These are phyloP conservation scores for Pentalonia nigronervosa DNA, from an alignment of 1,140 invertebrate species.

Conservation along the genomic window DNA sequence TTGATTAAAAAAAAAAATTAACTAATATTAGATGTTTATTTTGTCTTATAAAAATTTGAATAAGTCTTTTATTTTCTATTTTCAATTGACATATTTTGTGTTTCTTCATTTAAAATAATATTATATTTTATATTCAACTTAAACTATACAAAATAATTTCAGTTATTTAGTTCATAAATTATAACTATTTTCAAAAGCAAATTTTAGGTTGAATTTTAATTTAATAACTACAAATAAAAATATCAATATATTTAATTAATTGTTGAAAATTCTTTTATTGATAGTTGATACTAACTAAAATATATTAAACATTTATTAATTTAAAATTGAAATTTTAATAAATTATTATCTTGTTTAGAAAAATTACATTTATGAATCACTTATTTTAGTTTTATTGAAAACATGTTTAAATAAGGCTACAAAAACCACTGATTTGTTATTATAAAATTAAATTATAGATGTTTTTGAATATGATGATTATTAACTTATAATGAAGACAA, in stretches of 20 bases:
- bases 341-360: neutral
- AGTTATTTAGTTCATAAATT: neutral
- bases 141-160: neutral
- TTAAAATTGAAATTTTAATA: neutral
- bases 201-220: neutral
- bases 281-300: neutral
- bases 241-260: neutral
- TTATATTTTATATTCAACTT: neutral
- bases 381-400: neutral
- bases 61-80: constrained; percentile 15
- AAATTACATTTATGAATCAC: neutral
- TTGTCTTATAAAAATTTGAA: neutral
- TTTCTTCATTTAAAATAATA: neutral
- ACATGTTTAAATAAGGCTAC: neutral
- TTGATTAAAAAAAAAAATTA: neutral
- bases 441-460: constrained; percentile 17
- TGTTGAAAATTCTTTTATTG: neutral
- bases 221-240: neutral
- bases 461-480: neutral
- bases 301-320: neutral
- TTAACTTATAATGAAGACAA: neutral
- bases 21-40: neutral
- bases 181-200: neutral
- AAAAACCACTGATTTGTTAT: neutral
- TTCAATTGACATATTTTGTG: neutral